Base-by-base conservation (phyloP, 2,797 vertebrate genomes). In the Sus cebifrons region DNA sequence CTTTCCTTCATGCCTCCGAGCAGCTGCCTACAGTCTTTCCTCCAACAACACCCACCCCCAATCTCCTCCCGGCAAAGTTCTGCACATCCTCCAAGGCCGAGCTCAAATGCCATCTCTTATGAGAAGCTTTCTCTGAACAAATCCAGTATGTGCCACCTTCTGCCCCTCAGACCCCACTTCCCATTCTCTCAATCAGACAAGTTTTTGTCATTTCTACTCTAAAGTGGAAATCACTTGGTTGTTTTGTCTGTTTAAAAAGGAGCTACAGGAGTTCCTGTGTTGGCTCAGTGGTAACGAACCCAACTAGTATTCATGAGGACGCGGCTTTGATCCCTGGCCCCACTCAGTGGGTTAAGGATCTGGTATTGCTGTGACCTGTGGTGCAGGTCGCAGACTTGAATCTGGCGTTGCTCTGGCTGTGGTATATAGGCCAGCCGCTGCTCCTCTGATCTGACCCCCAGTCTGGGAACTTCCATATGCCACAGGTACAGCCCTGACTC, bases 61-160 rank as follows among this genome's bases (percentile, higher is more conserved):
- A 13, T 64, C 71, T 25, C 44, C 62, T 73, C 25, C 75, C 20
- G 2, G 52, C 23, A 86, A 92, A 78, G 60, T 52, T 87, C 96
- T 70, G 77, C 40, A 58, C 29, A 15, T 56, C 44, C 74, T 89
- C 91, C 58, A 83, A 60, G 67, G 60, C 67, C 56, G 16, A 70
- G 23, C n/a, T 88, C 84, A 27, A 62, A 49, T 9, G 58, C 64
- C 13, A 20, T 65, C 60, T 83, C 68, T 68, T 89, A 32, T 9
- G 58, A 93, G 81, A 82, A 82, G n/a, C 58, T 86, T 87, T 84
- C 44, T 62, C 75, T 68, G 71, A 89, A 54, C 67, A 95, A 85
- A 85, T 64, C 18, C 73, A 52, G 17, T 23, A n/a, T 27, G 36
- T 3, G 9, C 12, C 88, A 29, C 60, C 36, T 44, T 56, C 75